phyloP scores from a whole-genome alignment of 2,113 vertebrate species.

The Ptilonorhynchus violaceus region DNA sequence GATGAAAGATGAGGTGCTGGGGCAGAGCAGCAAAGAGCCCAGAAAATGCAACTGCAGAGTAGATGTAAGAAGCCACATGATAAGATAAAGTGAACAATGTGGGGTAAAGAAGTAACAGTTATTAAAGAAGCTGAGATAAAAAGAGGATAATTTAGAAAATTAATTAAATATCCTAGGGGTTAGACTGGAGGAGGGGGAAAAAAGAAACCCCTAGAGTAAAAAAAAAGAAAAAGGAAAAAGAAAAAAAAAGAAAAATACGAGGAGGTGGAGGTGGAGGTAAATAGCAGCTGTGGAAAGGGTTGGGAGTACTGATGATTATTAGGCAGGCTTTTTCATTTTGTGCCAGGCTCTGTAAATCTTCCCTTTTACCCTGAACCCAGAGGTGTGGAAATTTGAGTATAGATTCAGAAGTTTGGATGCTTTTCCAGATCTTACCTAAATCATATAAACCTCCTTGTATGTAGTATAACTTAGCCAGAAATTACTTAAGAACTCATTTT shows the following conservation, averaged over 20 bases:
- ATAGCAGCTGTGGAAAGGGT: slow-evolving; percentile 32
- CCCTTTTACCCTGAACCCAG: not conserved
- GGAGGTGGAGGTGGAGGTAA: not conserved
- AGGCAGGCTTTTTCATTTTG: slow-evolving; percentile 21
- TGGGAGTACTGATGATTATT: not conserved
- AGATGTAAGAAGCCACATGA: slow-evolving; percentile 45
- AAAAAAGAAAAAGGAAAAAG: not conserved
- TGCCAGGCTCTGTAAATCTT: slow-evolving; percentile 32
- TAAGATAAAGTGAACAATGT: slow-evolving; percentile 35
- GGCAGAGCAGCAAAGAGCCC: not conserved
- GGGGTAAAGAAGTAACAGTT: slow-evolving; percentile 12
- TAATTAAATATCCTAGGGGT: slow-evolving; percentile 40
- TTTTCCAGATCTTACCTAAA: slow-evolving; percentile 39
- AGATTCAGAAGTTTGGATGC: slow-evolving; percentile 19
- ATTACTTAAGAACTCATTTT: slow-evolving; percentile 10
- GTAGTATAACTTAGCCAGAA: not conserved
- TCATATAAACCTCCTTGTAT: not conserved
- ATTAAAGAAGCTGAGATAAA: slow-evolving; percentile 43
- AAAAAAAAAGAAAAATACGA: not conserved
- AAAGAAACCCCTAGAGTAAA: not conserved
- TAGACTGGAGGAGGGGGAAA: not conserved
- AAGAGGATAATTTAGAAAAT: slow-evolving; percentile 33
- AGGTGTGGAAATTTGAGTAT: not conserved
- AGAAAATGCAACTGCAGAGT: not conserved
- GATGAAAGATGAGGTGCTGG: not conserved